Base-by-base conservation (phyloP, 1,140 invertebrate species). In the Centruroides sculpturatus region DNA sequence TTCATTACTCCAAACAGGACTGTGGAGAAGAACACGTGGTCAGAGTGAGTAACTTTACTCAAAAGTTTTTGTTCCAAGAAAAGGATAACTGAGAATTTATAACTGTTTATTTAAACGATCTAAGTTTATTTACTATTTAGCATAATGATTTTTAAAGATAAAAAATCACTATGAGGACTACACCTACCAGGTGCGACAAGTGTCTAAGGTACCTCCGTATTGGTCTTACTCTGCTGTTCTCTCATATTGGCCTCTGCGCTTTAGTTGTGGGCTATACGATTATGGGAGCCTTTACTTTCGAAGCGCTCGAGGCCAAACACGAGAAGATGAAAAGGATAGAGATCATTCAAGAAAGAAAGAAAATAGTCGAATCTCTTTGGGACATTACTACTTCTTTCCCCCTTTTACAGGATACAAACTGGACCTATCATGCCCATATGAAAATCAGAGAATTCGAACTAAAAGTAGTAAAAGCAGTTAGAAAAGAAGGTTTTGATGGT, bases 181-280 rank as follows among this genome's bases (percentile, higher is more conserved):
- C 41, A 41, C 3, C 41, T 41, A 41, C 63, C n/a, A 59, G 57
- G 51, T 67, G 64, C 50, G 64, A 56, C n/a, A 66, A 66, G 50
- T 68, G 67, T 56, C 57, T 62, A 10, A 56, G 66, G 49, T 69
- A 67, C 56, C 69, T 66, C 54, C 64, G 67, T 10, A 56, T 62
- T n/a, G 62, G 64, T 11, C 57, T 63, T 5, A 66, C 87, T 64
- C 88, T 89, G 75, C 61, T 83, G 9, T 82, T 84, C 69, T 82
- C 81, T 5, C 81, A 83, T 68, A 90, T 98, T 58, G 95, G 95
- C 56, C 87, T 98, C 5, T 93, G 92, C 52, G 90, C 87, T 2
- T 77, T 98, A 3, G 90, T 98, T 11, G 90, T 98, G 0, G 84
- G 89, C 55, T 98, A 98, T 71, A 90, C 94, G 3, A 85, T 98